Evolutionary conservation across 2,797 vertebrate genomes (phyloP).

Genomic region (Taeniopygia guttata): DNA sequence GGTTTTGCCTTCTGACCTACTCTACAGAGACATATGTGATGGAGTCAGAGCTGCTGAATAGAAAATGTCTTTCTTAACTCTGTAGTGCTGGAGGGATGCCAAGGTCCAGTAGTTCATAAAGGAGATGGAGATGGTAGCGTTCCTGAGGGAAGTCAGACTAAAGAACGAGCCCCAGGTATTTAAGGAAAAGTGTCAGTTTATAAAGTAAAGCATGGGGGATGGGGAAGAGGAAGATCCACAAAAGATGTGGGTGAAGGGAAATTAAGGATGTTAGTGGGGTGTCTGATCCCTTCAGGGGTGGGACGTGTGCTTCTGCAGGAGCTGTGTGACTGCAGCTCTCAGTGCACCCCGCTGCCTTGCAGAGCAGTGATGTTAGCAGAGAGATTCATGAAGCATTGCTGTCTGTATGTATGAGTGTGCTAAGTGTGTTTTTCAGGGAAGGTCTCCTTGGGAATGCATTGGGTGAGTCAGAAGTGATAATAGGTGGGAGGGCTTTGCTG

Average conservation of each 20-base stretch:
- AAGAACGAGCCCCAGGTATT: background rate
- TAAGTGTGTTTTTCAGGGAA: background rate
- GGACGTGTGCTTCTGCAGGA: background rate
- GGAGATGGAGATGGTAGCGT: background rate
- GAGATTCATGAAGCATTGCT: fast-evolving
- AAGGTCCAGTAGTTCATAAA: conserved; percentile 36
- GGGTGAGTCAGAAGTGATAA: background rate
- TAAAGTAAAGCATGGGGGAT: background rate
- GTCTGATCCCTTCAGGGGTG: background rate
- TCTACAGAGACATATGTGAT: conserved; percentile 21
- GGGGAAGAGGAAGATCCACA: background rate
- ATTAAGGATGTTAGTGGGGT: background rate
- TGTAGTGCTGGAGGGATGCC: background rate
- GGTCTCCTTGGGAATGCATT: background rate
- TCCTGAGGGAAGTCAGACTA: background rate
- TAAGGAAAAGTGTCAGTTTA: background rate
- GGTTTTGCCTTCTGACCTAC: conserved; percentile 39
- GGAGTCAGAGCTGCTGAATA: background rate
- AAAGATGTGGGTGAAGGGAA: background rate
- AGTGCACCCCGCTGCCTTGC: background rate
- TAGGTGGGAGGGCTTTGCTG: background rate
- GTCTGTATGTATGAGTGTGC: fast-evolving
- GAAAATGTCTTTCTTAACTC: conserved; percentile 37
- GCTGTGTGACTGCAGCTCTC: background rate
- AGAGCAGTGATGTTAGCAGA: background rate